Base-by-base conservation (phyloP, 1,140 invertebrate genomes). In the Drosophila tropicalis region DNA sequence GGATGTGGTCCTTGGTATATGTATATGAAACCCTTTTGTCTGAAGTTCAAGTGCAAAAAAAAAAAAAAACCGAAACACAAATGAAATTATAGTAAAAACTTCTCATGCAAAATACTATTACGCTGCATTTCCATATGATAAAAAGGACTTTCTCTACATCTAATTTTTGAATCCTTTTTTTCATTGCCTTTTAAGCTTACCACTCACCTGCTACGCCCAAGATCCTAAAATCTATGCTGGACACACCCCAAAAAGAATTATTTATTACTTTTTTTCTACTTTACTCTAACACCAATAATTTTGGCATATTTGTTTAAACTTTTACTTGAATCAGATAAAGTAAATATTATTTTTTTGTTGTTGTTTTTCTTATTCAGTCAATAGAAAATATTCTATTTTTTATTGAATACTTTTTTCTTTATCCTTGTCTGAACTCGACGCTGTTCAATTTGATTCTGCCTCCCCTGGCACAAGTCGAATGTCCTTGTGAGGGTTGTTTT, bases 41-140 rank as follows among this genome's bases (percentile, higher is more conserved):
- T 85, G 75, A 86, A 87, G 83, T 86, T 87, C 79, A 87, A 87
- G 83, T 79, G 79, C 82, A 85, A 86, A 81, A 69, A 64, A 76
- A 69, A 64, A 76, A 67, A 86, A 81, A 65, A 63, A 76, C 64
- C 15, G 19, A 51, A 51, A 67, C 44, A 15, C 62, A 40, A 51
- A 71, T 58, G 6, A 32, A 67, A n/a, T 36, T 47, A 36, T 55
- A 54, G 54, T 44, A 55, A 7, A 29, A 69, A 51, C 5, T 44
- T 29, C 7, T 9, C 0, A 44, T n/a, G 4, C 1, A 15, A 62
- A 44, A n/a, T 44, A 25, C 12, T 32, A 61, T 13, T 12, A 19
- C 17, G 17, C 2, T 22, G 9, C 3, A 19, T 12, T 39, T 19
- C 12, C n/a, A 34, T 10, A 15, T 17, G 1, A 5, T 29, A 29